A percentile compares a stretch with the other conserved stretches of the same genome.
These are phyloP conservation scores for Myotis brandtii DNA, from an alignment of 2,113 vertebrate genomes.

Conservation along the genomic window DNA sequence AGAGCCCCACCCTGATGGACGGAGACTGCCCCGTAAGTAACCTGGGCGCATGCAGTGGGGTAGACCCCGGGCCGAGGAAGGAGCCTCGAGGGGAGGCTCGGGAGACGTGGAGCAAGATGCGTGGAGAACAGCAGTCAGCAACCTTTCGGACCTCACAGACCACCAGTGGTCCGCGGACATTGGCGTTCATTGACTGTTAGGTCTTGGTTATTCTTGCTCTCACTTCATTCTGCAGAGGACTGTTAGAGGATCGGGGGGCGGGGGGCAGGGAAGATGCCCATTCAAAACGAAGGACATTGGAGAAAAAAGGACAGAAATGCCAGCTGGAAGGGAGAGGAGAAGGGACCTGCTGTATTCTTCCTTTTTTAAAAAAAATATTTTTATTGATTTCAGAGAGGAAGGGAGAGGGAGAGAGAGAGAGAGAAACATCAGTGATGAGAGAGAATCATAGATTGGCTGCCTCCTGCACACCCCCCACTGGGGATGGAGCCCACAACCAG, in stretches of 20 bases:
- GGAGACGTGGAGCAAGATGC: neutral
- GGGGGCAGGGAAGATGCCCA: neutral
- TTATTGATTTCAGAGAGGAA: too few relatives aligned
- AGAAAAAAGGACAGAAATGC: neutral
- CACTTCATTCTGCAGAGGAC: neutral
- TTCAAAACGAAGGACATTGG: neutral
- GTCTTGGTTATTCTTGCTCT: neutral
- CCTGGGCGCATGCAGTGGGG: rapidly evolving
- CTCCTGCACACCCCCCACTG: too few relatives aligned
- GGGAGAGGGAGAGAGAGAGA: too few relatives aligned
- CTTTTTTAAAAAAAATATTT: too few relatives aligned
- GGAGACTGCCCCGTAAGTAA: constrained; percentile 83
- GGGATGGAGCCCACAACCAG: too few relatives aligned
- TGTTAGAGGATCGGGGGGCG: neutral
- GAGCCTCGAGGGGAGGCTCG: neutral
- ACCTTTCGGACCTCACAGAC: too few relatives aligned
- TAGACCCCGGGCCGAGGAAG: neutral
- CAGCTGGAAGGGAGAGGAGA: neutral
- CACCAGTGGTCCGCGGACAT: too few relatives aligned
- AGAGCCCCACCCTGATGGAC: constrained; percentile 73
- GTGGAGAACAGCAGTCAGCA: neutral
- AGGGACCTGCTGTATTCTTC: neutral
- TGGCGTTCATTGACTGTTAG: neutral
- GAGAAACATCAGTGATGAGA: too few relatives aligned
- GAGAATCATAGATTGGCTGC: too few relatives aligned